These are phyloP conservation scores for Drosophila ustulata DNA, from an alignment of 2,888 invertebrate genomes.

Conservation along the genomic window DNA sequence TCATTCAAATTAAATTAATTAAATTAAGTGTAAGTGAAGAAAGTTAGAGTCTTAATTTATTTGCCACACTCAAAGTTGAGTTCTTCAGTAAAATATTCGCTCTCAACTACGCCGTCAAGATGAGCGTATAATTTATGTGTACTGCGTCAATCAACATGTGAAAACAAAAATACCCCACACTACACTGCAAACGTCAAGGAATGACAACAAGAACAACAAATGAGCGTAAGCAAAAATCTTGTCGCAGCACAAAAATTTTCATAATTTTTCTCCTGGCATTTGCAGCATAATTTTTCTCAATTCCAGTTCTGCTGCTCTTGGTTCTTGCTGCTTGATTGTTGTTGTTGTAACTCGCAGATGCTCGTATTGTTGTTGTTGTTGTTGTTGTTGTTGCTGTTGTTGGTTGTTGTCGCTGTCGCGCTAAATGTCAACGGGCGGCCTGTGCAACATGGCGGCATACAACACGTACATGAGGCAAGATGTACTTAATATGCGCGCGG, in stretches of 20 bases:
- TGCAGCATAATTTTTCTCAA: conserved; percentile 76
- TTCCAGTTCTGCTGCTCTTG: conserved; percentile 42
- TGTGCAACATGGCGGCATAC: conserved; percentile 63
- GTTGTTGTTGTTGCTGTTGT: conserved; percentile 26
- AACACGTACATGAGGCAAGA: conserved; percentile 63
- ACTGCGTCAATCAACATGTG: not conserved
- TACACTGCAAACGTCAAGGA: conserved; percentile 18
- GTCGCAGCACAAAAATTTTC: conserved; percentile 62
- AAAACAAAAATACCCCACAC: conserved; percentile 37
- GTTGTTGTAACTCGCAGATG: conserved; percentile 10
- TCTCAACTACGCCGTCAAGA: not conserved
- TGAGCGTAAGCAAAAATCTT: conserved; percentile 72
- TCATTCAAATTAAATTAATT: too few species aligned
- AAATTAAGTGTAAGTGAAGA: too few species aligned
- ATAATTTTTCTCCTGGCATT: conserved; percentile 74
- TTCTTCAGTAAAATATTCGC: not conserved
- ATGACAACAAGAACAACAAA: conserved; percentile 58
- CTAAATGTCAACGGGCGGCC: conserved; percentile 76
- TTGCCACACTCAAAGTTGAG: not conserved
- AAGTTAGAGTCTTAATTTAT: not conserved
- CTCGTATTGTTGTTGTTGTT: conserved; percentile 9
- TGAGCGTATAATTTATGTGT: conserved; percentile 13
- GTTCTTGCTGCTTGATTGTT: conserved; percentile 24
- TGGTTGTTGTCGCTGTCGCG: conserved; percentile 58
- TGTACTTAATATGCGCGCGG: conserved; percentile 76